These are phyloP conservation scores for Apocheima hispidaria DNA, from an alignment of 2,888 invertebrate species.

Conservation along the genomic window DNA sequence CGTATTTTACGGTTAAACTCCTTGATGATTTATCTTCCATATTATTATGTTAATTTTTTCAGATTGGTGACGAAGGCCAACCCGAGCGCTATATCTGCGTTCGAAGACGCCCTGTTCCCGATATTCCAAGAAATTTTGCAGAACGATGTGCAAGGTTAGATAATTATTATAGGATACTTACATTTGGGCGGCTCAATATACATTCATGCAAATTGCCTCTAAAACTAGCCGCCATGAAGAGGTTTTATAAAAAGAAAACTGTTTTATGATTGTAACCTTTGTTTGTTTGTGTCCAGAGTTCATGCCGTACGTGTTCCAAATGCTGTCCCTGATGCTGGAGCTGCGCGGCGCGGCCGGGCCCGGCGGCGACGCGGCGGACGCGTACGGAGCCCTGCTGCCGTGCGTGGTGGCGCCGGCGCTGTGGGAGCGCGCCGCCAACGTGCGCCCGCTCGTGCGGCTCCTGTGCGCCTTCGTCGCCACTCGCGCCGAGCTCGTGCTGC, in stretches of 20 bases:
- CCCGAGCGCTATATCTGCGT: constrained; percentile 92
- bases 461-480: constrained; percentile 93
- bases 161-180: too few relatives aligned
- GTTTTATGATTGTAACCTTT: not conserved
- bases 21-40: not conserved
- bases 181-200: too few relatives aligned
- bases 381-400: constrained; percentile 95
- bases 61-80: constrained; percentile 95
- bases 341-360: constrained; percentile 81
- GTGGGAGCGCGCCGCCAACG: constrained; percentile 97
- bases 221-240: too few relatives aligned
- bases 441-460: constrained; percentile 96
- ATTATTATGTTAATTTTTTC: constrained; percentile 6
- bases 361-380: constrained; percentile 87
- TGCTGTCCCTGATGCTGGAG: constrained; percentile 96
- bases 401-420: constrained; percentile 95
- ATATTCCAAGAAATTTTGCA: constrained; percentile 97
- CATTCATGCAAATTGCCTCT: too few relatives aligned
- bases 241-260: too few relatives aligned
- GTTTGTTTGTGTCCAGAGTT: constrained; percentile 88
- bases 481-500: constrained; percentile 66
- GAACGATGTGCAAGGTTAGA: constrained; percentile 94
- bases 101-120: constrained; percentile 97
- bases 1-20: too few relatives aligned
- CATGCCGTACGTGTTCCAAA: constrained; percentile 99